Percentiles rank a stretch among this genome's conserved stretches.
phyloP scores from a whole-genome alignment of 2,113 vertebrate genomes.

The Thalassarche chlororhynchos region DNA sequence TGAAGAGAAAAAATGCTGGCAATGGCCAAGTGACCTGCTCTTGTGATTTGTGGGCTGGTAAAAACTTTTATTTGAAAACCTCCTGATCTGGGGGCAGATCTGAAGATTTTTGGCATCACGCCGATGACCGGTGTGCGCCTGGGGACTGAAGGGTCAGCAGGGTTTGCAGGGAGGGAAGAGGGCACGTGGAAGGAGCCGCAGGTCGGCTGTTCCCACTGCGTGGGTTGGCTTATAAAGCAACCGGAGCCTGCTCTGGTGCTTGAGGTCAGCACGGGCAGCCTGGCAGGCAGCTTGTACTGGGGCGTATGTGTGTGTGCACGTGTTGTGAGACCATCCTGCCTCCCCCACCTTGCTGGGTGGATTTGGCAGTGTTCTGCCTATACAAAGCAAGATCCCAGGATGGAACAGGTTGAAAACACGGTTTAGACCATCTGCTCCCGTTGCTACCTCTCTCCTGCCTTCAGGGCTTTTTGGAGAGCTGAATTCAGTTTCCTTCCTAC shows the following conservation, averaged over 20 bases:
- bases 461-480: background rate
- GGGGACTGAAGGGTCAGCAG: background rate
- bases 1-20: background rate
- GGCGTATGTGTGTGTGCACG: background rate
- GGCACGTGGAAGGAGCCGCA: accelerated
- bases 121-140: accelerated
- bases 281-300: background rate
- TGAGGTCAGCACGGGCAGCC: background rate
- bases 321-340: background rate
- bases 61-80: background rate
- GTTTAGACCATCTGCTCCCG: background rate
- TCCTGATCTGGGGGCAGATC: background rate
- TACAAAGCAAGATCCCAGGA: background rate
- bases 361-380: background rate
- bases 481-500: background rate
- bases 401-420: background rate
- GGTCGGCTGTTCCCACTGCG: accelerated
- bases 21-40: accelerated
- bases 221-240: background rate
- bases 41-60: background rate
- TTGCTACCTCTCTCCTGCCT: background rate
- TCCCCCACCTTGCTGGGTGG: too few species aligned
- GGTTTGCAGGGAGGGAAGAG: background rate
- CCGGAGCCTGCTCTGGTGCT: background rate
- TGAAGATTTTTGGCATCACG: background rate